Conservation (phyloP, 2,113 vertebrate genomes). For the Sebastes fasciatus region DNA sequence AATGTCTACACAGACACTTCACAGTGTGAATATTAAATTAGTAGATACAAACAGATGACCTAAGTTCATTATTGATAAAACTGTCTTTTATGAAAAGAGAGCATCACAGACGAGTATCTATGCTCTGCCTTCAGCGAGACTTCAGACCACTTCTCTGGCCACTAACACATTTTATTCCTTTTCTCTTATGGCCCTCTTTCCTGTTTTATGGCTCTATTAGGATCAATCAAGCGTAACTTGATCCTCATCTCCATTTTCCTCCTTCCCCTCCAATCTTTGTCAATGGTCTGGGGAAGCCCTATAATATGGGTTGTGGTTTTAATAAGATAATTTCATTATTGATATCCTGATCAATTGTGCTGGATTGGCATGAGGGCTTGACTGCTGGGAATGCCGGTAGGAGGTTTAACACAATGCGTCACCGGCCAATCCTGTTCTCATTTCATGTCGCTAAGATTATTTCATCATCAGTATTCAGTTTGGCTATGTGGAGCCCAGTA, state of each 20-base stretch:
- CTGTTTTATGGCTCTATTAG: constrained; percentile 60
- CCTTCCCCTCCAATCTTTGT: constrained; percentile 32
- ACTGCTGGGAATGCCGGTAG: constrained; percentile 44
- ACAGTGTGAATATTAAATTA: not conserved
- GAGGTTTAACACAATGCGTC: not conserved
- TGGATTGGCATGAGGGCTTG: constrained; percentile 20
- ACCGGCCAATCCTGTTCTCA: not conserved
- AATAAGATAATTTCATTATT: constrained; percentile 48
- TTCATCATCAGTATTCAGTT: constrained; percentile 10
- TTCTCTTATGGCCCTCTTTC: constrained; percentile 47
- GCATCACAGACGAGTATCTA: not conserved
- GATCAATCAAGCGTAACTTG: constrained; percentile 63
- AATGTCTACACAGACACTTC: not conserved
- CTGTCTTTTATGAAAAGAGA: not conserved
- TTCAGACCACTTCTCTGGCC: constrained; percentile 28
- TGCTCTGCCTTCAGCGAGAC: not conserved
- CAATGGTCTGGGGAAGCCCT: constrained; percentile 54
- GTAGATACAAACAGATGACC: not conserved
- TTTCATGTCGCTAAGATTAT: not conserved
- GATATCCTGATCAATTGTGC: constrained; percentile 38
- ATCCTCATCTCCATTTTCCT: constrained; percentile 39
- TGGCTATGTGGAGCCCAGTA: not conserved
- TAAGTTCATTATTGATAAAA: not conserved
- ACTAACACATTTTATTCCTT: constrained; percentile 48
- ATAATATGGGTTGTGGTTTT: constrained; percentile 49